Conservation (phyloP, 2,797 vertebrate genomes). For the Scarus forsteni region DNA sequence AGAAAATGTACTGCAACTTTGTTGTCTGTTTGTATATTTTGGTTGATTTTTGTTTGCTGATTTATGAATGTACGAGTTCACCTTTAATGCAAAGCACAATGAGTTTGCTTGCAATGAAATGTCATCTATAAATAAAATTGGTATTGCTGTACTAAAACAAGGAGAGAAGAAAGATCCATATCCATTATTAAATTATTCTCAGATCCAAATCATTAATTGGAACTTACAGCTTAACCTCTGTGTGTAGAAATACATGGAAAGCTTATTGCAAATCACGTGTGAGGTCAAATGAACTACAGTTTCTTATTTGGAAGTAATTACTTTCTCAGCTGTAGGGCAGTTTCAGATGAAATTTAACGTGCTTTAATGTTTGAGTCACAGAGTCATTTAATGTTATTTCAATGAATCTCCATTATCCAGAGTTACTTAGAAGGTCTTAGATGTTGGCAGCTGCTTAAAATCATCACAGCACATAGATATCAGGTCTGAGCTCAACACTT, state of each 20-base stretch:
- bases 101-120: too few species aligned
- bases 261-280: slow-evolving; percentile 31
- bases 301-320: slow-evolving; percentile 56
- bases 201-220: background rate
- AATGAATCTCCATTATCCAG: slow-evolving; percentile 31
- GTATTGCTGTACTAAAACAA: too few species aligned
- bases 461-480: slow-evolving; percentile 11
- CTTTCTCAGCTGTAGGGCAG: slow-evolving; percentile 51
- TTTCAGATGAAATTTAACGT: slow-evolving; percentile 28
- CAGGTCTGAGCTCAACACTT: slow-evolving; percentile 8
- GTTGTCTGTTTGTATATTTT: too few species aligned
- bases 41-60: too few species aligned
- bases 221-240: slow-evolving; percentile 1
- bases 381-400: slow-evolving; percentile 31
- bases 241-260: slow-evolving; percentile 4
- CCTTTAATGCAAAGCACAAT: too few species aligned
- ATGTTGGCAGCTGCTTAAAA: slow-evolving; percentile 29
- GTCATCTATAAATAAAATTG: too few species aligned
- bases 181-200: too few species aligned
- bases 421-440: slow-evolving; percentile 26
- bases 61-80: too few species aligned
- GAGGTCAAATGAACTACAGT: slow-evolving; percentile 22
- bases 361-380: slow-evolving; percentile 14
- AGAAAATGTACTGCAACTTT: too few species aligned
- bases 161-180: too few species aligned